These are phyloP conservation scores for Propithecus perrieri DNA, from an alignment of 2,797 vertebrate species.

Conservation along the genomic window DNA sequence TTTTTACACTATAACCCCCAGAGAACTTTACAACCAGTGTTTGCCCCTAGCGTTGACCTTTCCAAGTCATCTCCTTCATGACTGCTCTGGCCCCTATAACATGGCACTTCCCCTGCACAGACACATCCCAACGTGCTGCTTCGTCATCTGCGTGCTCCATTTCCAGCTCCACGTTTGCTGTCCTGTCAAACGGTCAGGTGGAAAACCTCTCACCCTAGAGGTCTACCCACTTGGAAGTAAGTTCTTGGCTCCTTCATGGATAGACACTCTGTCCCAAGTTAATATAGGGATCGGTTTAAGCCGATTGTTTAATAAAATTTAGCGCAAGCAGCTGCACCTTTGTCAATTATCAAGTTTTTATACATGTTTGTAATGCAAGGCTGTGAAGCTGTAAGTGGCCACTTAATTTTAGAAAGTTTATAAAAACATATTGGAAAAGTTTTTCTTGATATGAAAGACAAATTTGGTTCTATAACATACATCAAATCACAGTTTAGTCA, in stretches of 20 bases:
- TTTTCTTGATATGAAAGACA: background rate
- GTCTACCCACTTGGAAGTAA: background rate
- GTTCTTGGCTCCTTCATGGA: background rate
- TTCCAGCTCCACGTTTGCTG: background rate
- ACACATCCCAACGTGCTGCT: background rate
- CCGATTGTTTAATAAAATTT: background rate
- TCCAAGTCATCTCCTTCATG: background rate
- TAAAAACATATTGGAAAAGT: background rate
- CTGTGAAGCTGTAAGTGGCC: background rate
- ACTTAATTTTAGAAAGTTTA: background rate
- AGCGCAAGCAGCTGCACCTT: background rate
- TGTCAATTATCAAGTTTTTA: background rate
- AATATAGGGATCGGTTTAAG: background rate
- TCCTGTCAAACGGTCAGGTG: background rate
- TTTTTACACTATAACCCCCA: background rate
- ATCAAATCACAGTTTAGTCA: background rate
- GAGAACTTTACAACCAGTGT: background rate
- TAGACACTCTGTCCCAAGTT: background rate
- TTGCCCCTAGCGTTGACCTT: background rate
- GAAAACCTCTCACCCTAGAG: background rate
- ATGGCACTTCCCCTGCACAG: background rate
- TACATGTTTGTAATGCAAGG: background rate
- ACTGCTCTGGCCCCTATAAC: too few species aligned
- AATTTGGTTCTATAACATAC: background rate
- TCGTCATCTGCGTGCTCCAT: background rate